phyloP scores from a whole-genome alignment of 2,888 invertebrate genomes.

The Celastrina argiolus region DNA sequence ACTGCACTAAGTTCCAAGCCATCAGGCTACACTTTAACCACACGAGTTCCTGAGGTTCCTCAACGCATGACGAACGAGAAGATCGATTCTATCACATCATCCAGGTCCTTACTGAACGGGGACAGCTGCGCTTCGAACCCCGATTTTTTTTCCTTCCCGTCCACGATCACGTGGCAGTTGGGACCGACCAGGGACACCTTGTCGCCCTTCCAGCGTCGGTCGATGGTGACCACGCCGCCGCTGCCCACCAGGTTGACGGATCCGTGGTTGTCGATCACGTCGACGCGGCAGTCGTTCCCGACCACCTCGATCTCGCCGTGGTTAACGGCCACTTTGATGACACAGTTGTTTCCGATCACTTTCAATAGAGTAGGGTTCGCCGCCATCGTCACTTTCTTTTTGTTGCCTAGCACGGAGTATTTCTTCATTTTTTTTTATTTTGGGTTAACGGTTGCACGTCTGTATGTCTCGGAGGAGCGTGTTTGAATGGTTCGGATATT shows the following conservation, averaged over 20 bases:
- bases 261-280: slow-evolving; percentile 60
- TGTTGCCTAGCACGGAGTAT: slow-evolving; percentile 68
- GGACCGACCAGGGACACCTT: slow-evolving; percentile 58
- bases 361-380: slow-evolving; percentile 57
- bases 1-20: background rate
- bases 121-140: slow-evolving; percentile 64
- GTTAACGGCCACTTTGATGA: slow-evolving; percentile 55
- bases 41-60: slow-evolving; percentile 25
- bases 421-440: slow-evolving; percentile 56
- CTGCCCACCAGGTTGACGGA: slow-evolving; percentile 62
- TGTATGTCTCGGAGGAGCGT: slow-evolving; percentile 28
- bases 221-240: slow-evolving; percentile 55
- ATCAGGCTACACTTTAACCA: slow-evolving; percentile 3
- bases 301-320: slow-evolving; percentile 68
- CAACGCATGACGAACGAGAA: slow-evolving; percentile 72
- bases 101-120: slow-evolving; percentile 68
- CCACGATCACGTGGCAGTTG: slow-evolving; percentile 55
- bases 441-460: slow-evolving; percentile 25
- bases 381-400: slow-evolving; percentile 73
- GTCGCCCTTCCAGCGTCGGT: slow-evolving; percentile 57
- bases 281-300: slow-evolving; percentile 65
- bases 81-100: slow-evolving; percentile 69
- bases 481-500: slow-evolving; percentile 41
- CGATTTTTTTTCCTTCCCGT: slow-evolving; percentile 56
- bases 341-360: slow-evolving; percentile 66